These are phyloP conservation scores for Sericinus montela DNA, from an alignment of 2,888 invertebrate genomes.

Conservation along the genomic window DNA sequence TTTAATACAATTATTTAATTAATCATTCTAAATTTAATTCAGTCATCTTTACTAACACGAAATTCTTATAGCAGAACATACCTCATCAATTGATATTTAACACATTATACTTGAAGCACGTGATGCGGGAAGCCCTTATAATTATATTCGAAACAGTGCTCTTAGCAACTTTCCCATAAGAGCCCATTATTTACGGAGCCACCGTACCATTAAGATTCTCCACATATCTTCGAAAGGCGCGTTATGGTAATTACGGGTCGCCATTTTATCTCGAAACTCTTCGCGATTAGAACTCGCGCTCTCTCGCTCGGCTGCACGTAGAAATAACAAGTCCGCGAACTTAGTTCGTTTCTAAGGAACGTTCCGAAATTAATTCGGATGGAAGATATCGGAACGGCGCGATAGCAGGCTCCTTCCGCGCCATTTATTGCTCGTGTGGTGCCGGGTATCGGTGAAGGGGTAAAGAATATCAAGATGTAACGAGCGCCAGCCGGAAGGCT, in stretches of 20 bases:
- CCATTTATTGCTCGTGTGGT: constrained; percentile 79
- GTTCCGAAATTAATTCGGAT: constrained; percentile 78
- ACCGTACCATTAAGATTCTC: constrained; percentile 79
- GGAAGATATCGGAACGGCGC: constrained; percentile 74
- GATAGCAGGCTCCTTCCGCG: constrained; percentile 76
- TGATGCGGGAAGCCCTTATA: constrained; percentile 71
- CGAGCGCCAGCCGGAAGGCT: constrained; percentile 76
- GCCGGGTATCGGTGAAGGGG: constrained; percentile 73
- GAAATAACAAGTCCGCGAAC: constrained; percentile 77
- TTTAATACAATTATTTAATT: too few relatives aligned
- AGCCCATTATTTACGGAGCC: constrained; percentile 78
- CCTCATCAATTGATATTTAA: constrained; percentile 52
- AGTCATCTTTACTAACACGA: too few relatives aligned
- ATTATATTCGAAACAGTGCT: constrained; percentile 78
- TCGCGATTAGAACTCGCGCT: constrained; percentile 68
- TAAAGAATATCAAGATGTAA: constrained; percentile 79
- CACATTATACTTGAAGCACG: constrained; percentile 76
- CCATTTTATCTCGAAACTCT: constrained; percentile 76
- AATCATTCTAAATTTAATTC: too few relatives aligned
- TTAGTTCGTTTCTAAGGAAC: constrained; percentile 69
- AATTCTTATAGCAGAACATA: constrained; percentile 23
- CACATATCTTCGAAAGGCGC: constrained; percentile 77
- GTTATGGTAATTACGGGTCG: constrained; percentile 79
- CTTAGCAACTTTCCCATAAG: constrained; percentile 78
- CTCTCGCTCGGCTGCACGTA: constrained; percentile 56